Evolutionary conservation across 2,888 invertebrate species (phyloP), one percentile per base, ranked within the genome.

Genomic region (Pristionchus japonicus): DNA sequence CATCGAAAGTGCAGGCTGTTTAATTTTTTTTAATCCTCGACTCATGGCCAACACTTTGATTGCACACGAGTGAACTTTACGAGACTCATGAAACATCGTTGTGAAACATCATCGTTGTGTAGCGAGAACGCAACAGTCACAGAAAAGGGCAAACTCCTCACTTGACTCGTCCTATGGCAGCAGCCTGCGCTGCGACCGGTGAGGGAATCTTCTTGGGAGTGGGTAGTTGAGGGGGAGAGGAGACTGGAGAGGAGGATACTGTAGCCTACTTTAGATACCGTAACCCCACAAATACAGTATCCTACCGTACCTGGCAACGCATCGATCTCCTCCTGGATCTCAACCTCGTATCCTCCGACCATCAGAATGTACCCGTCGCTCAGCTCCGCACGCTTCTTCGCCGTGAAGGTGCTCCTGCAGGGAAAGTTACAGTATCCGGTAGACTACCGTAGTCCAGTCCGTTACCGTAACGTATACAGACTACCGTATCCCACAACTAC

Each of bases 331-430:
- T 91, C 89, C 49, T 92, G 92, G 64, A 92, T 90, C 84, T 91
- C 86, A 3, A 92, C 89, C 64, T 90, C 90, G 88, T 89, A 90
- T 31, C 89, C 89, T 43, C 92, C 92, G 49, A 92, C 89, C 74
- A 89, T 89, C 43, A 92, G 57, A 61, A 90, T 83, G 31, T 90
- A 87, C 0, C 91, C 92, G 20, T 91, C 90, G n/a, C 90, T 90
- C 3, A 92, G 74, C 47, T 91, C 90, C 27, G 90, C 90, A 0
- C 91, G 49, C 27, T 64, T 80, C 89, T 91, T 91, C 13, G 64
- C 27, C 13, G 88, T 64, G 31, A 88, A 31, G 13, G 67, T 57
- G 23, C 80, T 87, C 61, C 77, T 86, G 49, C n/a, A 17, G 37
- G 13, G 43, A 67, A 40, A 13, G 43, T 9, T 27, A 86, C 43